A percentile compares a stretch with the other conserved stretches of the same genome.
These are phyloP conservation scores for Rhinophrynus dorsalis DNA, from an alignment of 2,797 vertebrate species.

Conservation along the genomic window DNA sequence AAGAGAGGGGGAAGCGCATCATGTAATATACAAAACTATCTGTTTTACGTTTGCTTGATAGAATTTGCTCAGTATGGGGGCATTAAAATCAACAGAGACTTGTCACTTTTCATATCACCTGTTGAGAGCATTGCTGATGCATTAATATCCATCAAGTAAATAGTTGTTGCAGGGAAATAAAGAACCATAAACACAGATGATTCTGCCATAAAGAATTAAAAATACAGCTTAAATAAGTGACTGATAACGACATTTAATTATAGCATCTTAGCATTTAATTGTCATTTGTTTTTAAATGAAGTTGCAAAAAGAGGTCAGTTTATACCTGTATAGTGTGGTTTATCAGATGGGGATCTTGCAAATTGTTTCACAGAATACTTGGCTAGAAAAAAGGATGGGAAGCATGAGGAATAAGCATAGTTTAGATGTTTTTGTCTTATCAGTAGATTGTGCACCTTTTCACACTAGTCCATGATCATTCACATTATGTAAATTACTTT, in stretches of 20 bases:
- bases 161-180: conserved; percentile 53
- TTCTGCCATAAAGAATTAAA: conserved; percentile 58
- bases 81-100: conserved; percentile 29
- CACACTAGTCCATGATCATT: neutral
- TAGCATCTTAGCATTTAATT: conserved; percentile 72
- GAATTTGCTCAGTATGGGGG: conserved; percentile 34
- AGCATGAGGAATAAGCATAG: conserved; percentile 35
- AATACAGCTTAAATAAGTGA: conserved; percentile 64
- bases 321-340: conserved; percentile 24
- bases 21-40: conserved; percentile 9
- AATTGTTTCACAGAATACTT: conserved; percentile 28
- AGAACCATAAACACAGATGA: conserved; percentile 65
- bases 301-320: conserved; percentile 31
- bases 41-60: conserved; percentile 28
- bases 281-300: conserved; percentile 65
- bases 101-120: conserved; percentile 19
- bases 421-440: neutral
- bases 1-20: conserved; percentile 7
- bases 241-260: conserved; percentile 64
- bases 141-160: conserved; percentile 50
- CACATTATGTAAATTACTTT: neutral
- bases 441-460: conserved; percentile 14
- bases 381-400: conserved; percentile 17
- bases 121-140: conserved; percentile 32
- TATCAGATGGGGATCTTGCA: conserved; percentile 11